phyloP scores from a whole-genome alignment of 2,113 vertebrate genomes.

The Alosa alosa region DNA sequence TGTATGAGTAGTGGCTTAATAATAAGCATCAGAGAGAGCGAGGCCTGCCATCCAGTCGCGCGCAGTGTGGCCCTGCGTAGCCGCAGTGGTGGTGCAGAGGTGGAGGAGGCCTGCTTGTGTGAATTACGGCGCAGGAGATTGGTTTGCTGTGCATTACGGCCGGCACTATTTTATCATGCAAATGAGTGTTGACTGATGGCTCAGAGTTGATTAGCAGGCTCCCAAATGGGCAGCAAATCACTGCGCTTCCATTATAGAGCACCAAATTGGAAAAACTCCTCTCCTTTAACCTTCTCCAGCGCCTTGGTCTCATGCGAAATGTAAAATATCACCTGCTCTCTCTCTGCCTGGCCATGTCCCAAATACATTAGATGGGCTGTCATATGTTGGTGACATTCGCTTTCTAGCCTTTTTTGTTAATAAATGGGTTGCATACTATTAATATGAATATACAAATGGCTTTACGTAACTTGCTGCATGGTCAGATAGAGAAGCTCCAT shows the following conservation, averaged over 20 bases:
- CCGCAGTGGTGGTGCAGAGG: slow-evolving; percentile 13
- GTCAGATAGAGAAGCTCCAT: no score
- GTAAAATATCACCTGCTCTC: background rate
- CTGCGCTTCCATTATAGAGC: slow-evolving; percentile 37
- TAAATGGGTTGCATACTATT: background rate
- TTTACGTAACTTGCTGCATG: background rate
- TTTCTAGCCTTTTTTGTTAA: background rate
- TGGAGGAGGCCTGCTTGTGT: slow-evolving; percentile 34
- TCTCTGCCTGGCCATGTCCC: background rate
- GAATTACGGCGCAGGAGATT: slow-evolving; percentile 65
- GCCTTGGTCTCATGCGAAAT: background rate
- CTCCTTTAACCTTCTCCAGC: slow-evolving; percentile 34
- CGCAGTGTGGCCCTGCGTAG: slow-evolving; percentile 28
- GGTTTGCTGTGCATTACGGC: slow-evolving; percentile 59
- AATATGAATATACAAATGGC: background rate
- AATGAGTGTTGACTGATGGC: slow-evolving; percentile 63
- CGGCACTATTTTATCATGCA: slow-evolving; percentile 65
- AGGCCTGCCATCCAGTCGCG: slow-evolving; percentile 56
- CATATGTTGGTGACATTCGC: background rate
- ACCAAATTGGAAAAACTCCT: slow-evolving; percentile 26
- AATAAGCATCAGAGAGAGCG: slow-evolving; percentile 60
- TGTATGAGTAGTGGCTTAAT: slow-evolving; percentile 71
- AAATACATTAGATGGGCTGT: background rate
- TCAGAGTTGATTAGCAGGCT: slow-evolving; percentile 62
- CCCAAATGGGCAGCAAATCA: slow-evolving; percentile 62